A percentile compares a stretch with the other conserved stretches of the same genome.
Conservation (phyloP, 1,140 invertebrate species). For the Euschistus heros region DNA sequence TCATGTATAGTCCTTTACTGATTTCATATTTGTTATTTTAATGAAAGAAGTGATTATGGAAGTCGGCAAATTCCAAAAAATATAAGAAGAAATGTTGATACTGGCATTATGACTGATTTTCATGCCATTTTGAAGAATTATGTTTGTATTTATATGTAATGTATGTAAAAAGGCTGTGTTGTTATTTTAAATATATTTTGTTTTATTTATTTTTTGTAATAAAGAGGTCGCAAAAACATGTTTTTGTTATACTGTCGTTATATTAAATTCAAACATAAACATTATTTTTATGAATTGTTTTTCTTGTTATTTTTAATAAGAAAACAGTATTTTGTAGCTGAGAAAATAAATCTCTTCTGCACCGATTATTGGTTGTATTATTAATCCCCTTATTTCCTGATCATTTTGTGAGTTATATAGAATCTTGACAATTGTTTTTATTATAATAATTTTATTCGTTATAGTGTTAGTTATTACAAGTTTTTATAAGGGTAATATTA, state of each 20-base stretch:
- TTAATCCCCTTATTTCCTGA: not conserved
- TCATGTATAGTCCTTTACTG: no score
- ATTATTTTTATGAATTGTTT: not conserved
- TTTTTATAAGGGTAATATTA: no score
- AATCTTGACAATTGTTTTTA: no score
- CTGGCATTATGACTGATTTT: not conserved
- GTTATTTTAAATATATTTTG: not conserved
- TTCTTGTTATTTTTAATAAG: not conserved
- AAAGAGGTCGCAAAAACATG: not conserved
- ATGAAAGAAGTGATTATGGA: not conserved
- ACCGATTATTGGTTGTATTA: not conserved
- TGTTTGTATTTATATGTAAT: conserved; percentile 1
- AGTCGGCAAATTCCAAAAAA: not conserved
- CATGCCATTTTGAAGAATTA: not conserved
- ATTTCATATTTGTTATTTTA: not conserved
- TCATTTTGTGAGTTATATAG: no score
- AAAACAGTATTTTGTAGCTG: not conserved
- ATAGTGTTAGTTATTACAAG: no score
- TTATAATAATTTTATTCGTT: no score
- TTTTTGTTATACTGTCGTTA: not conserved
- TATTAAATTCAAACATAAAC: not conserved
- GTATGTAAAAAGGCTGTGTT: conserved; percentile 3
- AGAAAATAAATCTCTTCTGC: conserved; percentile 6
- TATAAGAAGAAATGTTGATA: not conserved
- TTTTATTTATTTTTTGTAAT: conserved; percentile 2